Conservation (phyloP, 2,797 vertebrate species). For the Chaetophractus vellerosus region DNA sequence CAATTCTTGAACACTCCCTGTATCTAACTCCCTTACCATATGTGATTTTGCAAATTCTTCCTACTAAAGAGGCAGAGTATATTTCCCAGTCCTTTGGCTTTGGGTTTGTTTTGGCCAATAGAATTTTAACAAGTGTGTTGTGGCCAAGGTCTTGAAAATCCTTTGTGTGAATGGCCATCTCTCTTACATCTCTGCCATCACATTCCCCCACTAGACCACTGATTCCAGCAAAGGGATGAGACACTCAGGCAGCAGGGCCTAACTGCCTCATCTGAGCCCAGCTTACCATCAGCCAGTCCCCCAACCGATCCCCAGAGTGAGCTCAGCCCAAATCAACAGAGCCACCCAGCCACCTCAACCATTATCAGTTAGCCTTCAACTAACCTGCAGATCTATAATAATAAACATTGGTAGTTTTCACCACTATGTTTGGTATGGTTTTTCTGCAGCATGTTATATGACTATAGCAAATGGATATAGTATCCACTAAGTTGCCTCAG, state of each 20-base stretch:
- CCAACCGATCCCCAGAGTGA: neutral
- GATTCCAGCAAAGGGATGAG: neutral
- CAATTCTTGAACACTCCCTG: neutral
- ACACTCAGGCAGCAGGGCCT: neutral
- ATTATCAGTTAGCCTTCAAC: neutral
- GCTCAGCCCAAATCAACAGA: neutral
- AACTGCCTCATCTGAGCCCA: neutral
- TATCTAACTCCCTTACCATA: neutral
- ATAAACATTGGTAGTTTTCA: neutral
- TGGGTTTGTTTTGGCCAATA: neutral
- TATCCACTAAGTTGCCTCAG: neutral
- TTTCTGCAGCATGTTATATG: neutral
- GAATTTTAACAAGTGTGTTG: neutral
- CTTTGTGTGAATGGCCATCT: neutral
- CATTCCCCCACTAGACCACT: neutral
- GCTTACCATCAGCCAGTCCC: neutral
- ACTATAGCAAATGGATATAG: neutral
- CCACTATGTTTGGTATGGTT: neutral
- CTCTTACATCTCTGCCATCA: neutral
- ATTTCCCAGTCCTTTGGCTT: neutral
- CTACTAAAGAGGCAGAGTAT: neutral
- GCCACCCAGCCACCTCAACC: neutral
- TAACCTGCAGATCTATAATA: neutral
- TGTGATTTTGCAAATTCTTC: neutral
- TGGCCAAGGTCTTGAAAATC: slow-evolving; percentile 48